Evolutionary conservation across 2,888 invertebrate genomes (phyloP), one percentile per base, ranked within the genome.

Genomic region (Geophilus truncorum): DNA sequence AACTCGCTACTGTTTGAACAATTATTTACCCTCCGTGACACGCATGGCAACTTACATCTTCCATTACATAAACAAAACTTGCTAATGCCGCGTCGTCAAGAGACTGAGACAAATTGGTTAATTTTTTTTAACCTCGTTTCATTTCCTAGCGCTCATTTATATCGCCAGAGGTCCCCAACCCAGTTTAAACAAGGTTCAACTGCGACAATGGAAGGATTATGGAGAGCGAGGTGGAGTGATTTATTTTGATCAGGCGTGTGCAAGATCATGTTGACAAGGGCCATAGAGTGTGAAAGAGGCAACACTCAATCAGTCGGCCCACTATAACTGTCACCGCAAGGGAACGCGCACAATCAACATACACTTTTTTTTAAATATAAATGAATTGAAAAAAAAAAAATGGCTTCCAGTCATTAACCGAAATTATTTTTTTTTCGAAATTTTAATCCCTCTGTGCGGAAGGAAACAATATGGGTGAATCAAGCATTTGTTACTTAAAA

Each of bases 161-260:
- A 45, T 23, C 57, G 3, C 23, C 57, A 57, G 23, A 25, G 62
- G 62, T 62, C 62, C 62, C 1, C 62, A 28, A 45, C 45, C 62
- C 62, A 62, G 62, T 62, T 62, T 62, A 62, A 62, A 62, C 62
- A 62, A 62, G 62, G 25, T 62, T 28, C 62, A 62, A 28, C 23
- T 7, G 6, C 62, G 62, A 62, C 62, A 62, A 62, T 25, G 25
- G 62, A 25, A 62, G 62, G 62, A 62, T 62, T 62, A 62, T 62
- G 62, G 62, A 62, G 62, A 62, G 62, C 25, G 62, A 62, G 62
- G 62, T 62, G 62, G 62, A 62, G 62, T 62, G 62, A 62, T 62
- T 62, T 62, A 62, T 62, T 62, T 62, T 62, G 62, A 62, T 62
- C 62, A 62, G 62, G 62, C 62, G 62, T 62, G 62, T 62, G 62